phyloP scores from a whole-genome alignment of 2,113 vertebrate species.

The Podarcis cretensis region DNA sequence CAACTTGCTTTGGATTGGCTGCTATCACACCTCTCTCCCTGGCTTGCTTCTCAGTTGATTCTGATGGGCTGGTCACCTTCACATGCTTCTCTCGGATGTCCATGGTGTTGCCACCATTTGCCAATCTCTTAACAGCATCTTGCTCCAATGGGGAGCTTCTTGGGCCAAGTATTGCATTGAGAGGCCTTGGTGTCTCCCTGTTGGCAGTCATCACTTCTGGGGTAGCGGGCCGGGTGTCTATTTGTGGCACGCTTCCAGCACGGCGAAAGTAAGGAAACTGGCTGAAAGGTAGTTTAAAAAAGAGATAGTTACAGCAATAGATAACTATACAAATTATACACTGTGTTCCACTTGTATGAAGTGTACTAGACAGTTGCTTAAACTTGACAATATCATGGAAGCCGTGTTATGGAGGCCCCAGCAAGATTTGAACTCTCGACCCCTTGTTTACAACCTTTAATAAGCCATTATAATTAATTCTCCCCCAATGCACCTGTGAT shows the following conservation, averaged over 20 bases:
- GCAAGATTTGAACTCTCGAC: too few species aligned
- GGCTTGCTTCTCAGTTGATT: background rate
- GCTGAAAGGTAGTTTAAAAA: slow-evolving; percentile 47
- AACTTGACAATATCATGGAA: background rate
- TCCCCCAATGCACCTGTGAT: background rate
- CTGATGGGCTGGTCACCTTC: background rate
- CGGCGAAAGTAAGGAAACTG: fast-evolving
- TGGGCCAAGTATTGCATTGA: background rate
- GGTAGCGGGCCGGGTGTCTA: background rate
- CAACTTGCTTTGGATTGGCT: fast-evolving
- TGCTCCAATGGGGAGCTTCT: background rate
- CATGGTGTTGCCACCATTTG: background rate
- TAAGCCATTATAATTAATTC: background rate
- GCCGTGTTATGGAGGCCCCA: too few species aligned
- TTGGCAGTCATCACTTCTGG: background rate
- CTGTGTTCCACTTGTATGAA: background rate
- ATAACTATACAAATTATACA: background rate
- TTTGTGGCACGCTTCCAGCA: background rate
- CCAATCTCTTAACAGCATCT: background rate
- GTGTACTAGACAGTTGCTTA: background rate
- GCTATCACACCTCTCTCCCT: fast-evolving
- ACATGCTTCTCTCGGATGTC: background rate
- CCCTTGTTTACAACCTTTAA: too few species aligned
- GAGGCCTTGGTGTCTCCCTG: background rate
- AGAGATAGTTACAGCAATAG: slow-evolving; percentile 39